Conservation (phyloP, 1,140 invertebrate genomes). For the Ips nitidus region DNA sequence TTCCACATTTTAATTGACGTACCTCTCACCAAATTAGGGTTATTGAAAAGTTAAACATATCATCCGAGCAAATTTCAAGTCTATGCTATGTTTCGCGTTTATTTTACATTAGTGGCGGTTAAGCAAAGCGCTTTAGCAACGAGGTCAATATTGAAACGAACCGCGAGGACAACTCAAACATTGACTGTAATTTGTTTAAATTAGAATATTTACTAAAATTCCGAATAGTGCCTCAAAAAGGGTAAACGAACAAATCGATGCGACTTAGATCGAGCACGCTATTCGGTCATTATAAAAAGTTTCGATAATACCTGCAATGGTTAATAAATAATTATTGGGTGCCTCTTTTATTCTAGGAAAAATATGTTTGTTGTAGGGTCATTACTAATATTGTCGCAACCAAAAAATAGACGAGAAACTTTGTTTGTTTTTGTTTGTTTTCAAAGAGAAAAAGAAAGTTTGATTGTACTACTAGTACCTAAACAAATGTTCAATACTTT, state of each 20-base stretch:
- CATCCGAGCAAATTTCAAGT: neutral
- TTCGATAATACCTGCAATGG: too few species aligned
- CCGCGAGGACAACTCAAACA: neutral
- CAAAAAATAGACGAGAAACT: too few species aligned
- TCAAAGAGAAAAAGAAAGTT: too few species aligned
- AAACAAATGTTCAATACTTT: too few species aligned
- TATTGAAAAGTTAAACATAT: constrained; percentile 3
- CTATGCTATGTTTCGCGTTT: too few species aligned
- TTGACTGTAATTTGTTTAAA: neutral
- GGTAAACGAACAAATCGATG: neutral
- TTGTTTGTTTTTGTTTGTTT: too few species aligned
- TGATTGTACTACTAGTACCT: too few species aligned
- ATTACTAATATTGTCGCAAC: too few species aligned
- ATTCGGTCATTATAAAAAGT: neutral
- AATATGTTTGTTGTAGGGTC: too few species aligned
- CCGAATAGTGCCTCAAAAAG: neutral
- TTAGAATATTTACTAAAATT: neutral
- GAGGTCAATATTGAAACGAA: constrained; percentile 3
- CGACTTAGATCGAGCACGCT: constrained; percentile 5
- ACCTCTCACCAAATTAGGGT: neutral
- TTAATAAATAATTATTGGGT: too few species aligned
- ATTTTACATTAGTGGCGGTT: neutral
- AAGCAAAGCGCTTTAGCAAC: neutral
- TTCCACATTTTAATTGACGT: neutral
- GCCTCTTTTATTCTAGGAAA: too few species aligned